Conservation (phyloP, 2,888 invertebrate genomes). For the Tortricodes alternella region DNA sequence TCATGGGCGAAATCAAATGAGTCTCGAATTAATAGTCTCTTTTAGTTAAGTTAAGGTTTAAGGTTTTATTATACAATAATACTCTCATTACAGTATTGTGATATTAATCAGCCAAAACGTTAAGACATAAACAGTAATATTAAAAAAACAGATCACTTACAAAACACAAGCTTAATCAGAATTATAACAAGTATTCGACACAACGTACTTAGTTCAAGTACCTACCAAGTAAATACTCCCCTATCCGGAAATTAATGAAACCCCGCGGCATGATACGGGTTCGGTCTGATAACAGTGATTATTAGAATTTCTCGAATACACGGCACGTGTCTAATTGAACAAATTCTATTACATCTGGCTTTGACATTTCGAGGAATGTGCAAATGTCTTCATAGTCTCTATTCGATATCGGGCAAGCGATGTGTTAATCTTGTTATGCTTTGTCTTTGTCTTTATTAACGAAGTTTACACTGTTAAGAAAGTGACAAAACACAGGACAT, state of each 20-base stretch:
- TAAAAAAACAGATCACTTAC: too few relatives aligned
- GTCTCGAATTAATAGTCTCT: too few relatives aligned
- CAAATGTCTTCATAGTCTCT: neutral
- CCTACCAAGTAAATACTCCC: neutral
- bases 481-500: too few relatives aligned
- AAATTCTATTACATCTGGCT: slow-evolving; percentile 3
- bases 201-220: neutral
- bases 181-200: neutral
- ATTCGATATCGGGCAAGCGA: neutral
- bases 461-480: too few relatives aligned
- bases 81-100: too few relatives aligned
- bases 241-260: neutral
- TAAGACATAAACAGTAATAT: too few relatives aligned
- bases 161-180: too few relatives aligned
- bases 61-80: too few relatives aligned
- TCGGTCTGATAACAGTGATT: slow-evolving; percentile 1
- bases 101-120: too few relatives aligned
- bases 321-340: neutral
- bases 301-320: slow-evolving; percentile 1
- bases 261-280: neutral
- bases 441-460: too few relatives aligned
- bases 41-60: too few relatives aligned
- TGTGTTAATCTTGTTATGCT: neutral
- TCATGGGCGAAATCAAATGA: too few relatives aligned
- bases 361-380: neutral